phyloP scores from a whole-genome alignment of 2,797 vertebrate genomes.

The Sylvilagus floridanus region DNA sequence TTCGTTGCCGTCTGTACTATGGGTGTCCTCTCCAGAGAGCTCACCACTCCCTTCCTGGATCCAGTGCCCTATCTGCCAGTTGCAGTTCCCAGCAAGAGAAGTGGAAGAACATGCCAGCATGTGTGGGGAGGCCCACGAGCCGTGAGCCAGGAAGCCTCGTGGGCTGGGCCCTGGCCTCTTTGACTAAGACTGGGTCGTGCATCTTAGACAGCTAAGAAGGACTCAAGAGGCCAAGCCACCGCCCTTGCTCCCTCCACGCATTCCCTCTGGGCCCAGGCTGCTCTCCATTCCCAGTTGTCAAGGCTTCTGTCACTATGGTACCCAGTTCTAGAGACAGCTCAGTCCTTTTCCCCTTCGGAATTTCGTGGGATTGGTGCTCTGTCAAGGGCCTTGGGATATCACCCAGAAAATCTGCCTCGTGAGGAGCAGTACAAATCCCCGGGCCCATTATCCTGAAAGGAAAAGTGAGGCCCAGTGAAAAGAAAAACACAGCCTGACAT shows the following conservation, averaged over 20 bases:
- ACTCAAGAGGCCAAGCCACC: background rate
- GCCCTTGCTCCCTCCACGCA: background rate
- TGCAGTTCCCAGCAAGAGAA: slow-evolving; percentile 78
- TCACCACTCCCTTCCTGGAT: slow-evolving; percentile 62
- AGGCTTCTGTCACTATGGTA: slow-evolving; percentile 69
- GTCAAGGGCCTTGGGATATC: slow-evolving; percentile 24
- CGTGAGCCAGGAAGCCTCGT: slow-evolving; percentile 47
- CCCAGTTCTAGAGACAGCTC: background rate
- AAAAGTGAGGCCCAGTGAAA: slow-evolving; percentile 45
- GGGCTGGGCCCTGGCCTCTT: background rate
- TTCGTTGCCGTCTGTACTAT: background rate
- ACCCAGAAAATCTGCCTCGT: background rate
- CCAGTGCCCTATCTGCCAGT: slow-evolving; percentile 87
- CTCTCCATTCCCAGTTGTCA: slow-evolving; percentile 67
- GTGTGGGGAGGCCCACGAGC: slow-evolving; percentile 85
- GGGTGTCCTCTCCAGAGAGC: slow-evolving; percentile 63
- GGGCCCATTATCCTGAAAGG: slow-evolving; percentile 36
- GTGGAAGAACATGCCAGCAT: slow-evolving; percentile 88
- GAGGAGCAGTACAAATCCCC: background rate
- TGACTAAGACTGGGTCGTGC: background rate
- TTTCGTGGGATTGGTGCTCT: slow-evolving; percentile 11
- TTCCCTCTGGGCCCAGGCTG: slow-evolving; percentile 54
- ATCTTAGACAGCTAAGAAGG: background rate
- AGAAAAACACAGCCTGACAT: background rate
- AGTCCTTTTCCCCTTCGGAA: slow-evolving; percentile 41